Conservation (phyloP, 2,797 vertebrate genomes). For the Vireo griseus region DNA sequence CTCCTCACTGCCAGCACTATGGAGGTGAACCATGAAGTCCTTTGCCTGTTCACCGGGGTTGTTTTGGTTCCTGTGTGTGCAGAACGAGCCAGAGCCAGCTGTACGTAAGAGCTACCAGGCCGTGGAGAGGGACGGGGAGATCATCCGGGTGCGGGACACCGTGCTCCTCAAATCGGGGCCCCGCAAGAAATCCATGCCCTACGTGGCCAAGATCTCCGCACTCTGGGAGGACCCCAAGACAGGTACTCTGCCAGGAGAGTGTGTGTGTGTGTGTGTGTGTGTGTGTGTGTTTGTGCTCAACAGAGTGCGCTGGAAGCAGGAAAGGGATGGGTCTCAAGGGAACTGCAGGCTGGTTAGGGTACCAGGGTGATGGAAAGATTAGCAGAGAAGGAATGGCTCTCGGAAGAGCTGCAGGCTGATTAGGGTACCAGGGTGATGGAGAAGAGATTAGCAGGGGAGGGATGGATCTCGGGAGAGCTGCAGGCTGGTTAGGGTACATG, state of each 20-base stretch:
- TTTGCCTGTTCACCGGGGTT: neutral
- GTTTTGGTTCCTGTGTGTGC: neutral
- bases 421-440: no score
- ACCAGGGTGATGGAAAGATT: no score
- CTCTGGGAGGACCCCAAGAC: slow-evolving; percentile 97
- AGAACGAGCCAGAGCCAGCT: slow-evolving; percentile 91
- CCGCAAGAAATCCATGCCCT: slow-evolving; percentile 94
- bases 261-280: neutral
- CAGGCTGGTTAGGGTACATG: no score
- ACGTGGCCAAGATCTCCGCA: slow-evolving; percentile 95
- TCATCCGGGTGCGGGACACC: slow-evolving; percentile 92
- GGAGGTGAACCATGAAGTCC: fast-evolving
- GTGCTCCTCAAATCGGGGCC: slow-evolving; percentile 95
- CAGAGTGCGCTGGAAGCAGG: neutral
- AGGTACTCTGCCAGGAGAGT: slow-evolving; percentile 71
- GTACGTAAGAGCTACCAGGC: slow-evolving; percentile 93
- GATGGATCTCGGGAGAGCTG: no score
- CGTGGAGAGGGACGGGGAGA: slow-evolving; percentile 89
- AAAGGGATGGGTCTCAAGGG: neutral
- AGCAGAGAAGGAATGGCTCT: no score
- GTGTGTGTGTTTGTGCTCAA: fast-evolving
- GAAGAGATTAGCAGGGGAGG: no score
- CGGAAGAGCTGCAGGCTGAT: no score
- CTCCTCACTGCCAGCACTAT: fast-evolving
- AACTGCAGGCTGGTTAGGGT: no score